A percentile compares a stretch with the other conserved stretches of the same genome.
Conservation (phyloP, 1,140 invertebrate species). For the Araneus ventricosus region DNA sequence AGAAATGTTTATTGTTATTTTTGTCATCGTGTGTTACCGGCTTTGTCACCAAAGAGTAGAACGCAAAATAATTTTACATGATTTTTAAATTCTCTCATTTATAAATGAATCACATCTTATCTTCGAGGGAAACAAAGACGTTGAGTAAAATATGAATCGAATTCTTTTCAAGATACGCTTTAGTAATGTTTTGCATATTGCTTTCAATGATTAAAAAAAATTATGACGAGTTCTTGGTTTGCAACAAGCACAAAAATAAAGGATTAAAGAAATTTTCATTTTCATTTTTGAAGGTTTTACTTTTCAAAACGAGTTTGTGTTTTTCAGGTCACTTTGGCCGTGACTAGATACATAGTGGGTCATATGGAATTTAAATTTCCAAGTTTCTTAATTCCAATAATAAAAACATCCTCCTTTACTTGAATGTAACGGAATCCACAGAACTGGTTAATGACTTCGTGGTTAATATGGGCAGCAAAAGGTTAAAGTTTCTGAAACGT, state of each 20-base stretch:
- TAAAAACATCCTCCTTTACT: background rate
- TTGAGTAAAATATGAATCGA: too few relatives aligned
- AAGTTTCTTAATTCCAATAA: background rate
- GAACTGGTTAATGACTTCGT: background rate
- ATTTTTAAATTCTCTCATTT: too few relatives aligned
- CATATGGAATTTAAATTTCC: conserved; percentile 15
- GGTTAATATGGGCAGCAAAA: background rate
- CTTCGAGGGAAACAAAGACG: too few relatives aligned
- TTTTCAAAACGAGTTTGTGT: background rate
- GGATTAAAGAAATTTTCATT: background rate
- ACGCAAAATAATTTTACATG: too few relatives aligned
- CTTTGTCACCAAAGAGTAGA: too few relatives aligned
- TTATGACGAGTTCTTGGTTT: background rate
- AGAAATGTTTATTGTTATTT: too few relatives aligned
- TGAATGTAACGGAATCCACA: background rate
- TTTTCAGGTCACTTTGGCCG: background rate
- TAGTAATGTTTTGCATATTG: too few relatives aligned
- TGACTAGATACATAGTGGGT: background rate
- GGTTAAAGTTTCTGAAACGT: background rate
- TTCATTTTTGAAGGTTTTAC: background rate
- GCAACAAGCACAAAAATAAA: background rate
- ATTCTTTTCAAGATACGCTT: too few relatives aligned
- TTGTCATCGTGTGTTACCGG: too few relatives aligned
- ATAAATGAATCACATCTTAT: too few relatives aligned
- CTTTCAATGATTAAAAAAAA: too few relatives aligned